Evolutionary conservation across 2,888 invertebrate species (phyloP), one percentile per base, ranked within the genome.

Genomic region (Nomada fabriciana): DNA sequence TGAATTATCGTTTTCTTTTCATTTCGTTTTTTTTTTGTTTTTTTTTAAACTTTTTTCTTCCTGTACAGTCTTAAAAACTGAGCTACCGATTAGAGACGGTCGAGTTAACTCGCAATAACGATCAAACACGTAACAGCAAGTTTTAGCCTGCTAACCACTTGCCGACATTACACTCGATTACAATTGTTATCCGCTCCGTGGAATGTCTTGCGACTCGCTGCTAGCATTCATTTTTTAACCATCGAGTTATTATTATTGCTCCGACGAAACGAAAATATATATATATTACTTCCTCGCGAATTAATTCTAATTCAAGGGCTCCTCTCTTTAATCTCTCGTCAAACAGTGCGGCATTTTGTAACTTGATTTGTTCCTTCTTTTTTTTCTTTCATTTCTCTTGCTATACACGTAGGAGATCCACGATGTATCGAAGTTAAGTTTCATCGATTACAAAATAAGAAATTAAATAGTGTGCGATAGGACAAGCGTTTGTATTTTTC

Each of bases 61-160:
- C 20, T n/a, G 50, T 47, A 60, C 59, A 55, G 63, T 57, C 61
- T 64, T 43, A 25, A 23, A 47, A 70, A 79, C 53, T 76, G 23
- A 11, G n/a, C n/a, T 52, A 29, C 52, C 57, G 36, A 25, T 57
- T 36, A 36, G 52, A 59, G 64, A 59, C 23, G 36, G 76, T 11
- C 23, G 20, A 43, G 29, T 57, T 20, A 72, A 59, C 43, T 73
- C 15, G 50, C 47, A 67, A 53, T 20, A 25, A 67, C 20, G 36
- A 68, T 53, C 13, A 60, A 52, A 67, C 53, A 53, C n/a, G 76
- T 67, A 29, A 76, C 73, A 59, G 64, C 64, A 78, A 78, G 61
- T 53, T 76, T 67, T 55, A 75, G 75, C 52, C 60, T 61, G 65
- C 42, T 67, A 67, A 60, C 57, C 64, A 73, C 55, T 47, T 76